A percentile compares a stretch with the other conserved stretches of the same genome.
phyloP scores from a whole-genome alignment of 2,113 vertebrate species.

The Tachycineta bicolor region DNA sequence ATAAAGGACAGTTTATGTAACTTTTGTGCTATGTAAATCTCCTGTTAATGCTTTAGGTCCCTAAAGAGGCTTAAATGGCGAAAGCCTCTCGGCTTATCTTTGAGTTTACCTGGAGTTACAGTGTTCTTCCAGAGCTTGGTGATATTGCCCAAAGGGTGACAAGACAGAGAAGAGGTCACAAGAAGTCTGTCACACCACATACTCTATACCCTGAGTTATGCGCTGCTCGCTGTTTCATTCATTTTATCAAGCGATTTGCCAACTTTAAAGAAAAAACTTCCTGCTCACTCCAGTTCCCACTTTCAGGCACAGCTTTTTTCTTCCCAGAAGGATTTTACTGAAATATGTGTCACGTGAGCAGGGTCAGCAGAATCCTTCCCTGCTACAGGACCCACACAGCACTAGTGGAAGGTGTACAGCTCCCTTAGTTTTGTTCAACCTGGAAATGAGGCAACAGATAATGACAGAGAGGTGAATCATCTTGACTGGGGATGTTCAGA shows the following conservation, averaged over 20 bases:
- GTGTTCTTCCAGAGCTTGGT: neutral
- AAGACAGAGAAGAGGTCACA: neutral
- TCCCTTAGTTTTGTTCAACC: neutral
- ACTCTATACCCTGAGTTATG: neutral
- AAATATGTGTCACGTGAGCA: neutral
- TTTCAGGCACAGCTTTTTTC: neutral
- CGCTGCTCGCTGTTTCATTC: neutral
- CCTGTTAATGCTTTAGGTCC: neutral
- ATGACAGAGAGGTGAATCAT: neutral
- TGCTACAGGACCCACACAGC: neutral
- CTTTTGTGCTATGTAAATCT: neutral
- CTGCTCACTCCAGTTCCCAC: neutral
- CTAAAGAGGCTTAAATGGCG: neutral
- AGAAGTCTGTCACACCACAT: neutral
- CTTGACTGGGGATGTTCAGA: neutral
- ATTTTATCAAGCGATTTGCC: neutral
- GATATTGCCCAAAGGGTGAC: neutral
- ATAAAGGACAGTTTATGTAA: neutral
- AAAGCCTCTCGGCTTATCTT: conserved; percentile 43
- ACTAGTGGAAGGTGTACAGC: neutral
- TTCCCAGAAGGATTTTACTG: neutral
- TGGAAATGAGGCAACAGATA: neutral
- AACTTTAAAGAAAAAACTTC: neutral
- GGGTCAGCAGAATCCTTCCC: neutral
- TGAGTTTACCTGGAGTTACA: neutral